Evolutionary conservation across 2,113 vertebrate genomes (phyloP).

Genomic region (Malurus cyaneus): DNA sequence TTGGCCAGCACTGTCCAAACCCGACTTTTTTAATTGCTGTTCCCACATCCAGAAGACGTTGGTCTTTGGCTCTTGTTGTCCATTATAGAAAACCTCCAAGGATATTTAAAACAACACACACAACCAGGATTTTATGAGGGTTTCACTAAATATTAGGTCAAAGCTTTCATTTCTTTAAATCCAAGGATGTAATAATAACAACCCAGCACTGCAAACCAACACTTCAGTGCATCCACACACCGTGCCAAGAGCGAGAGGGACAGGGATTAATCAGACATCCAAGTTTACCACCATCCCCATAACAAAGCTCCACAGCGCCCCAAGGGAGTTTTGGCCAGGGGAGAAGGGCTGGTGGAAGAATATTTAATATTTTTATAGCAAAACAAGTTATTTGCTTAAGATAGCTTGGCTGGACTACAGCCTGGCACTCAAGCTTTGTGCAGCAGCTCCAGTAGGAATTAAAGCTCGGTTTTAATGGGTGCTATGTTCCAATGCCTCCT

Average conservation of each 20-base stretch:
- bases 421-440: constrained; percentile 68
- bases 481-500: constrained; percentile 74
- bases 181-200: neutral
- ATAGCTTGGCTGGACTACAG: constrained; percentile 69
- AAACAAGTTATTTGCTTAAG: constrained; percentile 81
- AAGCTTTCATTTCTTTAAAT: neutral
- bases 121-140: neutral
- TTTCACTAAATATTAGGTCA: constrained; percentile 5
- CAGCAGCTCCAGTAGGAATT: constrained; percentile 75
- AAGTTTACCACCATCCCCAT: constrained; percentile 32
- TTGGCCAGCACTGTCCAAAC: neutral
- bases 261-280: neutral
- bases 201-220: neutral
- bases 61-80: neutral
- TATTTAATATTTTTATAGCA: constrained; percentile 76
- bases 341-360: constrained; percentile 58
- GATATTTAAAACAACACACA: neutral
- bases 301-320: constrained; percentile 22
- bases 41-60: neutral
- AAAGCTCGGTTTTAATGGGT: constrained; percentile 76
- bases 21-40: neutral
- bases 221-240: neutral
- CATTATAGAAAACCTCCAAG: neutral
- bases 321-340: constrained; percentile 55
- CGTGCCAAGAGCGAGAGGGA: neutral